A percentile compares a stretch with the other conserved stretches of the same genome.
These are phyloP conservation scores for Hyposoter dolosus DNA, from an alignment of 2,888 invertebrate species.

Conservation along the genomic window DNA sequence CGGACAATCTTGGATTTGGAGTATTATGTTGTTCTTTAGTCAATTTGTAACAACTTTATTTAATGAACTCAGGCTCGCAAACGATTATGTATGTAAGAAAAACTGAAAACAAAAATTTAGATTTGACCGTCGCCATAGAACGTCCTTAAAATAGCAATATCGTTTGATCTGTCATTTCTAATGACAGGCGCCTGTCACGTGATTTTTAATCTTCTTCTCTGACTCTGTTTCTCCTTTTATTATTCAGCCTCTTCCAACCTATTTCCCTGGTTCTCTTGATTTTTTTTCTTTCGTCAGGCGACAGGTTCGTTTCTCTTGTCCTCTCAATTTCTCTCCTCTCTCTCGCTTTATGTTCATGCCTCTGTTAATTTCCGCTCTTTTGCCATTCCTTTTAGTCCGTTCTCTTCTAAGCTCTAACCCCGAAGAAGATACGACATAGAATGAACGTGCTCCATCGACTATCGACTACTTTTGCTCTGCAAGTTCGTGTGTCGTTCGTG, in stretches of 20 bases:
- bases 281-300: not conserved
- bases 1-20: no score
- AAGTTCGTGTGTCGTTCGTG: not conserved
- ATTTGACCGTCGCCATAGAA: no score
- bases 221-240: not conserved
- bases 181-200: not conserved
- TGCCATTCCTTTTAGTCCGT: not conserved
- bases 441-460: slow-evolving; percentile 37
- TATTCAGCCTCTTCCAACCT: not conserved
- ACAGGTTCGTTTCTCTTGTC: not conserved
- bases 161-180: slow-evolving; percentile 9
- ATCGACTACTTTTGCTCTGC: slow-evolving; percentile 42
- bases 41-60: no score
- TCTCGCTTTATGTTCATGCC: not conserved
- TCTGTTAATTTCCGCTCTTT: slow-evolving; percentile 15
- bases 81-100: no score
- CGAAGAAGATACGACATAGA: not conserved
- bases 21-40: no score
- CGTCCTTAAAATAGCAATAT: not conserved
- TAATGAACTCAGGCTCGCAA: no score
- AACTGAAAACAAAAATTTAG: no score
- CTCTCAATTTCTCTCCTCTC: not conserved
- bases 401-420: slow-evolving; percentile 13
- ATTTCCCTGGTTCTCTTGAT: not conserved
- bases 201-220: slow-evolving; percentile 7